A percentile compares a stretch with the other conserved stretches of the same genome.
phyloP scores from a whole-genome alignment of 2,888 invertebrate species.

The Mamestra brassicae region DNA sequence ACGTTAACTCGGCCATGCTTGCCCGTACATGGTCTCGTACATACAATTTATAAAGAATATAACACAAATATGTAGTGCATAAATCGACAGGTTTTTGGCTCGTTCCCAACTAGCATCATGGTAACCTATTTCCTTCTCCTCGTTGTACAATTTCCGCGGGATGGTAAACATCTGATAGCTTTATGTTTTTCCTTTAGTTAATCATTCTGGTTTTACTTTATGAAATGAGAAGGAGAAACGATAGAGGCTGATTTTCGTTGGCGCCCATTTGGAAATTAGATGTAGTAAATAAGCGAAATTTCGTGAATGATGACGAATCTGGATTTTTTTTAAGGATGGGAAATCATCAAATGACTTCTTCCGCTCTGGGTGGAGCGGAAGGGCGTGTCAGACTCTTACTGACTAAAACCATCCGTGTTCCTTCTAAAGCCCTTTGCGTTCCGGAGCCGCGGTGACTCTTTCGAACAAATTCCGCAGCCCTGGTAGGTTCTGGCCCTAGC shows the following conservation, averaged over 20 bases:
- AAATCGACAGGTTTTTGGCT: constrained; percentile 65
- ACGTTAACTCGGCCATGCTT: constrained; percentile 18
- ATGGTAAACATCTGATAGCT: constrained; percentile 56
- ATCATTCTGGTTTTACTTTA: constrained; percentile 53
- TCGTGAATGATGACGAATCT: background rate
- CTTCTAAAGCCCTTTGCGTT: too few relatives aligned
- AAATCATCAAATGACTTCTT: too few relatives aligned
- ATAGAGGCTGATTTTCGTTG: constrained; percentile 13
- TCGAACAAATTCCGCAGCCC: too few relatives aligned
- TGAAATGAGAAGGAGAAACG: constrained; percentile 24
- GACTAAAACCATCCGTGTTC: too few relatives aligned
- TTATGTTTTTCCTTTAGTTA: constrained; percentile 55
- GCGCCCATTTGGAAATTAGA: constrained; percentile 33
- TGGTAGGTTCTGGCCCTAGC: too few relatives aligned
- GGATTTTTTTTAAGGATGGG: too few relatives aligned
- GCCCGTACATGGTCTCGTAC: constrained; percentile 27
- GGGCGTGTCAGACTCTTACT: too few relatives aligned
- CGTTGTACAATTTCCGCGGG: constrained; percentile 58
- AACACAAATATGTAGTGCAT: constrained; percentile 56
- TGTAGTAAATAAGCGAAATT: constrained; percentile 25
- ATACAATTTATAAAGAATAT: constrained; percentile 55
- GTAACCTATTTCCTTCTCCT: constrained; percentile 60
- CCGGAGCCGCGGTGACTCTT: too few relatives aligned
- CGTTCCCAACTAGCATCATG: constrained; percentile 46
- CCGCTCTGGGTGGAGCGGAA: too few relatives aligned